Percentiles rank a stretch among this genome's conserved stretches.
These are phyloP conservation scores for Himantopus leucocephalus DNA, from an alignment of 2,113 vertebrate species.

Conservation along the genomic window DNA sequence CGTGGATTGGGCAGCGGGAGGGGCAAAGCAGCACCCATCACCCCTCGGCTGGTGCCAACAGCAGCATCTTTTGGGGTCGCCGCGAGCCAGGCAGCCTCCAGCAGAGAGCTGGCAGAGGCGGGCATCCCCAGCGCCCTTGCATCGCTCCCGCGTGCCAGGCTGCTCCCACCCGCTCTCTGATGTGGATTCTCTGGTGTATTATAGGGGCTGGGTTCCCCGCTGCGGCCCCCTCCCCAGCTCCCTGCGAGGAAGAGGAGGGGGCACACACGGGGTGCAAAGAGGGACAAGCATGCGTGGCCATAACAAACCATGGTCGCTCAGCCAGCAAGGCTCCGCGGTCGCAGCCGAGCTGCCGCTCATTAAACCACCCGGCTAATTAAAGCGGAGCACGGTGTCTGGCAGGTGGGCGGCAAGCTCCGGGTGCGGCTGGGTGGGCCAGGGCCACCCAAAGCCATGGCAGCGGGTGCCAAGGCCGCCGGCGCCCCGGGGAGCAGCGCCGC, in stretches of 20 bases:
- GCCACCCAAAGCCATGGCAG: background rate
- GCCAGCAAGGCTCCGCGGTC: background rate
- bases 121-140: background rate
- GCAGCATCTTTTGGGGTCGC: background rate
- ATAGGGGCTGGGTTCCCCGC: accelerated
- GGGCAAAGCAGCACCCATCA: background rate
- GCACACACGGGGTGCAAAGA: background rate
- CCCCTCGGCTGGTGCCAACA: background rate
- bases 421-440: background rate
- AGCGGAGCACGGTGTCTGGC: background rate
- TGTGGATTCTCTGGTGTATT: background rate
- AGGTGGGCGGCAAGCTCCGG: background rate
- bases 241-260: background rate
- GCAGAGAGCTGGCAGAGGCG: background rate
- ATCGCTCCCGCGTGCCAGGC: background rate
- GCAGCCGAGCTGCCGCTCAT: background rate
- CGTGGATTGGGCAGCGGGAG: background rate
- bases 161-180: background rate
- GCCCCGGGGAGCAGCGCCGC: background rate
- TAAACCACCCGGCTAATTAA: slow-evolving; percentile 12
- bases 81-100: background rate
- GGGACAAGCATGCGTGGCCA: background rate
- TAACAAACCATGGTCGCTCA: background rate
- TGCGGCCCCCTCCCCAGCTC: background rate
- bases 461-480: background rate